These are phyloP conservation scores for Sceloporus tristichus DNA, from an alignment of 2,113 vertebrate species.

Conservation along the genomic window DNA sequence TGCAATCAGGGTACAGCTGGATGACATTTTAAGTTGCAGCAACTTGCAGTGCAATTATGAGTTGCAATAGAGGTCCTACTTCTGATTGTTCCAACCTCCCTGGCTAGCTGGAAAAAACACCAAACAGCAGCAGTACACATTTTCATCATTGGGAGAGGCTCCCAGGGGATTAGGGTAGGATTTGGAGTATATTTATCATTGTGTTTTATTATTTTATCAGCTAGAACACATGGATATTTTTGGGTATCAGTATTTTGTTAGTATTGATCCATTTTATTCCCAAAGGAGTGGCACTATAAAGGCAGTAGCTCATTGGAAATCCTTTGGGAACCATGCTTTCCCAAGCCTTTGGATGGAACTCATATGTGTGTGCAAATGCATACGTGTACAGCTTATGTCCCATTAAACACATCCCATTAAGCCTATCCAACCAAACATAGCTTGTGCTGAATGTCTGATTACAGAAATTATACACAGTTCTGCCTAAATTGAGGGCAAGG, in stretches of 20 bases:
- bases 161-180: no score
- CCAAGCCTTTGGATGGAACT: neutral
- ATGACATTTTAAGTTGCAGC: no score
- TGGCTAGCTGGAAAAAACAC: no score
- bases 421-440: neutral
- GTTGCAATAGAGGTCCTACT: no score
- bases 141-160: no score
- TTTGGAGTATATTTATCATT: neutral
- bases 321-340: constrained; percentile 26
- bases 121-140: no score
- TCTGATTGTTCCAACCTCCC: no score
- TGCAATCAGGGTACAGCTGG: no score
- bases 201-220: neutral
- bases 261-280: constrained; percentile 40
- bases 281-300: constrained; percentile 43
- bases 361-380: neutral
- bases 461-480: neutral
- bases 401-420: neutral
- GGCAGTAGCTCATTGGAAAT: constrained; percentile 26
- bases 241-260: neutral
- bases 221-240: neutral
- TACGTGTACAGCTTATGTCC: neutral
- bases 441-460: neutral
- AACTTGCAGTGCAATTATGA: no score
- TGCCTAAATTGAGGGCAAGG: neutral